Conservation (phyloP, 1,140 invertebrate species). For the Ceratoteleas bidentatus region DNA sequence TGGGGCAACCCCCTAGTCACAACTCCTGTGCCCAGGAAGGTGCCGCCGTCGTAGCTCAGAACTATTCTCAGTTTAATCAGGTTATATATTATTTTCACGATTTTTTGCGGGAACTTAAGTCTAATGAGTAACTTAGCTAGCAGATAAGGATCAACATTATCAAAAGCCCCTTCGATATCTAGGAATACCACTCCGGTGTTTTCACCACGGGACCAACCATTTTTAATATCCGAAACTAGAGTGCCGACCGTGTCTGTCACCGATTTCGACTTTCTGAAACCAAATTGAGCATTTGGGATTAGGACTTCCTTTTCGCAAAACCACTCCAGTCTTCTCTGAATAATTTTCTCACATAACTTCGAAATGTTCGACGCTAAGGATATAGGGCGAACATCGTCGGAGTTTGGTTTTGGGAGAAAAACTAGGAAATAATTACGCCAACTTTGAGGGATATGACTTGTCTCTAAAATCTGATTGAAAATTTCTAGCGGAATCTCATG, state of each 20-base stretch:
- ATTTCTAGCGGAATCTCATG: no score
- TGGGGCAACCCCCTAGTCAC: neutral
- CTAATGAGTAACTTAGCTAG: neutral
- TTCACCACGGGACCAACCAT: neutral
- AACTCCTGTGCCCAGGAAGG: neutral
- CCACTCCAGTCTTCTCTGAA: neutral
- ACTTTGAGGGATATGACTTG: no score
- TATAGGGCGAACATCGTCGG: neutral
- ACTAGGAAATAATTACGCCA: no score
- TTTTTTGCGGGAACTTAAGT: neutral
- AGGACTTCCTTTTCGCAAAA: neutral
- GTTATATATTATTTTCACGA: neutral
- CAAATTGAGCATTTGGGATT: neutral
- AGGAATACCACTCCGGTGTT: neutral
- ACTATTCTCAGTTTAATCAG: neutral
- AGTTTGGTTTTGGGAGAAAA: neutral
- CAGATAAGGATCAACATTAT: neutral
- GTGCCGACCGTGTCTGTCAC: neutral
- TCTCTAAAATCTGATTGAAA: no score
- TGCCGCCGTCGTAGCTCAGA: neutral
- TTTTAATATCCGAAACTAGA: neutral
- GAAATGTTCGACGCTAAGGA: neutral
- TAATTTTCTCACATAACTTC: neutral
- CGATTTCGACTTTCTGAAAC: neutral
- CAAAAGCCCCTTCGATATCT: neutral